Conservation (phyloP, 2,797 vertebrate species). For the Tragopan temminckii region DNA sequence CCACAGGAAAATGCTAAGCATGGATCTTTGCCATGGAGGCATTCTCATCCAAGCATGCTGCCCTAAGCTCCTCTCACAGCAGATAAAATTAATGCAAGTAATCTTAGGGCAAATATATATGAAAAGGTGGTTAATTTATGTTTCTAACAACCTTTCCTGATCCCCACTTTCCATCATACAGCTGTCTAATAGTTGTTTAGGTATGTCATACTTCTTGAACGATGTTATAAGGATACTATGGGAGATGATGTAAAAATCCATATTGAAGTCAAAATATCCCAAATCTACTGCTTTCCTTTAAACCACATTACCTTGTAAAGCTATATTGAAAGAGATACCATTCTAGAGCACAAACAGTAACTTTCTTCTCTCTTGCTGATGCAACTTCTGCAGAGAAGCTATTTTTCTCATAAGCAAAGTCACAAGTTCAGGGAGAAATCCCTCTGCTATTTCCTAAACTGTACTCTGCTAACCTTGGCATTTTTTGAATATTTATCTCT, state of each 20-base stretch:
- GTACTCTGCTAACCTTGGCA: conserved; percentile 60
- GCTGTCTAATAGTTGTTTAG: not conserved
- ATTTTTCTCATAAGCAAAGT: conserved; percentile 55
- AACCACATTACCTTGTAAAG: not conserved
- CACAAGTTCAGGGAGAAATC: conserved; percentile 70
- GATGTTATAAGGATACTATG: not conserved
- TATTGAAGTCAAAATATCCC: not conserved
- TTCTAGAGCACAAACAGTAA: not conserved
- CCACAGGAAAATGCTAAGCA: conserved; percentile 14
- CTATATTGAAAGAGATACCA: not conserved
- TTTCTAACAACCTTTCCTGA: not conserved
- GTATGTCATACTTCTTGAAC: not conserved
- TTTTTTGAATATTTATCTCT: conserved; percentile 61
- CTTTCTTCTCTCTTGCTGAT: conserved; percentile 10
- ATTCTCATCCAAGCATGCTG: not conserved
- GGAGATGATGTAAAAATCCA: not conserved
- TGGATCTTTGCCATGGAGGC: accelerated
- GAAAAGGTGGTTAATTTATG: not conserved
- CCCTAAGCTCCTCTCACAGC: not conserved
- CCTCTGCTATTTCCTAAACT: conserved; percentile 66
- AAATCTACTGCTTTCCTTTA: not conserved
- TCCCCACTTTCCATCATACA: not conserved
- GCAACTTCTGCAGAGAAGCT: conserved; percentile 50
- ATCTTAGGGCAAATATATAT: not conserved
- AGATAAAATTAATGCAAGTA: not conserved